Evolutionary conservation across 2,888 invertebrate species (phyloP), one percentile per base, ranked within the genome.

Genomic region (Crossocerus cetratus): DNA sequence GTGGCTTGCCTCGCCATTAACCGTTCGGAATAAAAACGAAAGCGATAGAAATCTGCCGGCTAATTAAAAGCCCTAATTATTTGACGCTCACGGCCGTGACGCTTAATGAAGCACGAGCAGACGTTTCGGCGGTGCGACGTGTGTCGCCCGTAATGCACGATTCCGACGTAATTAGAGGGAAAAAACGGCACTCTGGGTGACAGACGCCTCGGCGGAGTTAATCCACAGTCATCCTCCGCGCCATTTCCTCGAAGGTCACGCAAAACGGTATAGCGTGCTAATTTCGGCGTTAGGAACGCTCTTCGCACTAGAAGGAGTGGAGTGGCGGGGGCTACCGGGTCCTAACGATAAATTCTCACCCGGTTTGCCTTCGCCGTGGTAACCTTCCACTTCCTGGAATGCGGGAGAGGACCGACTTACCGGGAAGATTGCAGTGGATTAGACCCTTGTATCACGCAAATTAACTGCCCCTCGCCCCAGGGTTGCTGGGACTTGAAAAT

Each of bases 341-440:
- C 45, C 16, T 13, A 11, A 16, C 43, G n/a, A 16, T 42, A n/a
- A 42, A 58, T 58, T 16, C 42, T 60, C 45, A 70, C 63, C 74
- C 66, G 74, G 78, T 77, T 80, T 77, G 76, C 78, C 78, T 78
- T 70, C 75, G 77, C 77, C 75, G 80, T 73, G 77, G 77, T 79
- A 77, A 73, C 78, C 81, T 67, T 72, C 64, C 32, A 21, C 71
- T 86, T 86, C 86, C 83, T 69, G 68, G 85, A 86, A 86, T 67
- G 67, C 65, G 64, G 63, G 63, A 66, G 49, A 32, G 58, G 64
- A 73, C 49, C 74, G 70, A 71, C 67, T 76, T 71, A 55, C 72
- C 64, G 57, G 21, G 53, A 57, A 57, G 65, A 32, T 32, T 32
- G 58, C 63, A 44, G 57, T 44, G 54, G 49, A 61, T 60, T 68